Base-by-base conservation (phyloP, 2,113 vertebrate genomes). In the Centropristis striata region DNA sequence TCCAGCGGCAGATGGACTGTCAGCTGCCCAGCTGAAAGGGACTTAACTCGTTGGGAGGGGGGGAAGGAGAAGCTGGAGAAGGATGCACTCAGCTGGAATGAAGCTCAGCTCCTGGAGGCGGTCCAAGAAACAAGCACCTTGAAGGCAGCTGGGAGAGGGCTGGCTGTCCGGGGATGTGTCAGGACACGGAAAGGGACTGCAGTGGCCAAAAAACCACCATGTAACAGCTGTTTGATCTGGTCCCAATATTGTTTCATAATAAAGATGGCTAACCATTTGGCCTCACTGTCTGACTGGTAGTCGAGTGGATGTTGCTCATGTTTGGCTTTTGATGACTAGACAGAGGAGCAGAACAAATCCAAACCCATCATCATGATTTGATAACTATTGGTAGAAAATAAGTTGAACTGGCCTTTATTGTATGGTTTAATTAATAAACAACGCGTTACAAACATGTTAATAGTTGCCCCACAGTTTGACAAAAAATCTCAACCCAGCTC, bases 221-320 rank as follows among this genome's bases (percentile, higher is more conserved):
- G 88, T 92, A 91, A 91, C 86, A 85, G 84, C 88, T 88, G 73
- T 94, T 85, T 91, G 89, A 93, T 92, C 80, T 89, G 90, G 75
- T 92, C 87, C 86, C 85, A 79, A 77, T 86, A 72, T 81, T 88
- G 89, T 95, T 93, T 94, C 84, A 81, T 92, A 92, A 94, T 94
- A 93, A 95, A 94, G 86, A 90, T 90, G 90, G 88, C 87, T 89
- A 84, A 92, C 78, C 76, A 86, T 91, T 86, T 80, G 83, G 88
- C 81, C 83, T 92, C 84, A 77, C 65, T 89, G 86, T 89, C 75
- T 85, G 80, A 27, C 67, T 87, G 80, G 0, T 82, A 28, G 55
- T 86, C n/a, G 32, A 74, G 16, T 83, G 70, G 27, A 78, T 83
- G 75, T 68, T 68, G 37, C 25, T 23, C 50, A 8, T 49, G 4